Conservation (phyloP, 2,113 vertebrate genomes). For the Engystomops pustulosus region DNA sequence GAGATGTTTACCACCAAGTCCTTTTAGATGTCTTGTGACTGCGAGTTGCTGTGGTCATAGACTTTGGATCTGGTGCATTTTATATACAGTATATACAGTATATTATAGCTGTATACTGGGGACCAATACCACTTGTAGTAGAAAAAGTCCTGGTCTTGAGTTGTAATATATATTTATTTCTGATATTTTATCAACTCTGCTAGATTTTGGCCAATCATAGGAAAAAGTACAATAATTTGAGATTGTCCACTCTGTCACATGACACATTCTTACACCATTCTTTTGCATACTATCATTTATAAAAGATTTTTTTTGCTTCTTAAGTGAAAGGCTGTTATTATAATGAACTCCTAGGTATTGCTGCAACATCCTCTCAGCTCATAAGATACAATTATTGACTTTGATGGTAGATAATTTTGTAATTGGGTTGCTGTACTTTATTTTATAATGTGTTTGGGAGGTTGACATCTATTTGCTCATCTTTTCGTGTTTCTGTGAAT, state of each 20-base stretch:
- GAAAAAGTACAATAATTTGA: neutral
- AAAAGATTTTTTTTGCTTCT: neutral
- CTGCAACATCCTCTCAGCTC: neutral
- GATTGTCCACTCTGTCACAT: neutral
- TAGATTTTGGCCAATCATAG: neutral
- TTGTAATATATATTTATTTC: too few species aligned
- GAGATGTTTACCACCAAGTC: too few species aligned
- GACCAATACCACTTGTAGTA: too few species aligned
- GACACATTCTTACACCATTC: neutral
- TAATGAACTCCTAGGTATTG: neutral
- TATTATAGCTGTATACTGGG: too few species aligned
- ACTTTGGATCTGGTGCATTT: too few species aligned
- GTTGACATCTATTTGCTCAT: neutral
- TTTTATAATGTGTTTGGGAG: neutral
- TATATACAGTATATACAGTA: too few species aligned
- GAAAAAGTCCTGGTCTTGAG: too few species aligned
- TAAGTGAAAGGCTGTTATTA: neutral
- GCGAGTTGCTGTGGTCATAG: too few species aligned
- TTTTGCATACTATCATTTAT: neutral
- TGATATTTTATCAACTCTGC: too few species aligned
- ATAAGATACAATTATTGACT: neutral
- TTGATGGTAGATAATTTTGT: constrained; percentile 15
- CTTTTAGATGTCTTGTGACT: too few species aligned
- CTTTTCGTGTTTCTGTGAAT: neutral
- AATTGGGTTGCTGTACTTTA: constrained; percentile 3